A percentile compares a stretch with the other conserved stretches of the same genome.
These are phyloP conservation scores for Amphipyra tragopoginis DNA, from an alignment of 2,888 invertebrate species.

Conservation along the genomic window DNA sequence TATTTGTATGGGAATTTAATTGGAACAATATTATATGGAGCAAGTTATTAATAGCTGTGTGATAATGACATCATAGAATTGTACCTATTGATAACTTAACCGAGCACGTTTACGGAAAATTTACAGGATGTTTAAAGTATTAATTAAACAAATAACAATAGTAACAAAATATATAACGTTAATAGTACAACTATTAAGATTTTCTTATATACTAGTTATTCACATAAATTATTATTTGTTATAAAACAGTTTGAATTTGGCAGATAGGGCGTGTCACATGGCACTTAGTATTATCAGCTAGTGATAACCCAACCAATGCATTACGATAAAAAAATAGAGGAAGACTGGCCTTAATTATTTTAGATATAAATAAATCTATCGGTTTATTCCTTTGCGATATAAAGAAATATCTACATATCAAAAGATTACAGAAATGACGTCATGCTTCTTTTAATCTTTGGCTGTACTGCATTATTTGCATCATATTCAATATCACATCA, in stretches of 20 bases:
- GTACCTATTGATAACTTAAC: constrained; percentile 46
- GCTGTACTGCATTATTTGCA: constrained; percentile 76
- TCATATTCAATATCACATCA: constrained; percentile 68
- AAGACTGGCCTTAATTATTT: constrained; percentile 81
- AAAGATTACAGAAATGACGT: constrained; percentile 80
- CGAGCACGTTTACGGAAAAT: constrained; percentile 50
- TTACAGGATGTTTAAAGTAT: constrained; percentile 41
- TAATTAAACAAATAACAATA: constrained; percentile 43
- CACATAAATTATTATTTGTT: constrained; percentile 48
- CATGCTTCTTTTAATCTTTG: constrained; percentile 83
- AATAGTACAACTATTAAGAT: constrained; percentile 44
- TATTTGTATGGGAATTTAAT: constrained; percentile 46
- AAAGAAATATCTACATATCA: constrained; percentile 69
- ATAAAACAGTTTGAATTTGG: constrained; percentile 71
- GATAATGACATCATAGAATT: constrained; percentile 53
- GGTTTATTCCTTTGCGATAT: constrained; percentile 63
- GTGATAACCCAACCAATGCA: constrained; percentile 87
- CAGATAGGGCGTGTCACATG: constrained; percentile 87
- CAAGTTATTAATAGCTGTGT: constrained; percentile 41
- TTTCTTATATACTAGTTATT: constrained; percentile 47
- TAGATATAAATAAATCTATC: constrained; percentile 72
- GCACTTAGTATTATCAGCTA: constrained; percentile 83
- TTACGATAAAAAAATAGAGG: constrained; percentile 84
- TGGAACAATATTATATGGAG: constrained; percentile 28
- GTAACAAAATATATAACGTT: constrained; percentile 46